Evolutionary conservation across 2,797 vertebrate genomes (phyloP).

Genomic region (Sebastes baramenuke): DNA sequence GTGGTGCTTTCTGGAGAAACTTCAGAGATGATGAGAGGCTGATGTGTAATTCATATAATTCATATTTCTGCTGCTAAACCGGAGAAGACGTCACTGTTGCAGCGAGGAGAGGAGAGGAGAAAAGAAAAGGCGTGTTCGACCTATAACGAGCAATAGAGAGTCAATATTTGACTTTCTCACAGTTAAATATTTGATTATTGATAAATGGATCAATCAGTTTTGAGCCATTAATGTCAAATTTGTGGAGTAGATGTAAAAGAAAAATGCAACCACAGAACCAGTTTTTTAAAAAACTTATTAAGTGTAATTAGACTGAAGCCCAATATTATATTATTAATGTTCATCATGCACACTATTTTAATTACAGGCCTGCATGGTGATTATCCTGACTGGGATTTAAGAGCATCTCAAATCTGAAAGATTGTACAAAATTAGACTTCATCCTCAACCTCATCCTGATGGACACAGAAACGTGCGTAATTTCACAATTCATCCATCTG

Average conservation of each 20-base stretch:
- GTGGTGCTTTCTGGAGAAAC: slow-evolving; percentile 56
- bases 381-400: neutral
- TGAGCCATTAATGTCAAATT: neutral
- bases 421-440: neutral
- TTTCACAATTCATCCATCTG: neutral
- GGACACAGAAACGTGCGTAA: neutral
- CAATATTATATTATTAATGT: too few relatives aligned
- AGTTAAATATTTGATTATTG: neutral
- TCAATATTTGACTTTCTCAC: neutral
- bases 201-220: neutral
- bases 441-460: neutral
- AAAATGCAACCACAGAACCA: neutral
- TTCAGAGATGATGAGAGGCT: slow-evolving; percentile 53
- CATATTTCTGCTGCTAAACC: slow-evolving; percentile 39
- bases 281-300: neutral
- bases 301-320: neutral
- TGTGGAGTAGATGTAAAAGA: neutral
- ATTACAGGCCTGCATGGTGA: neutral
- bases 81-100: slow-evolving; percentile 58
- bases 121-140: slow-evolving; percentile 23
- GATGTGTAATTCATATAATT: slow-evolving; percentile 59
- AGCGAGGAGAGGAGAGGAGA: slow-evolving; percentile 27
- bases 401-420: neutral
- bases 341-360: neutral
- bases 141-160: neutral